Conservation (phyloP, 2,797 vertebrate species). For the Ctenosaura bakeri region DNA sequence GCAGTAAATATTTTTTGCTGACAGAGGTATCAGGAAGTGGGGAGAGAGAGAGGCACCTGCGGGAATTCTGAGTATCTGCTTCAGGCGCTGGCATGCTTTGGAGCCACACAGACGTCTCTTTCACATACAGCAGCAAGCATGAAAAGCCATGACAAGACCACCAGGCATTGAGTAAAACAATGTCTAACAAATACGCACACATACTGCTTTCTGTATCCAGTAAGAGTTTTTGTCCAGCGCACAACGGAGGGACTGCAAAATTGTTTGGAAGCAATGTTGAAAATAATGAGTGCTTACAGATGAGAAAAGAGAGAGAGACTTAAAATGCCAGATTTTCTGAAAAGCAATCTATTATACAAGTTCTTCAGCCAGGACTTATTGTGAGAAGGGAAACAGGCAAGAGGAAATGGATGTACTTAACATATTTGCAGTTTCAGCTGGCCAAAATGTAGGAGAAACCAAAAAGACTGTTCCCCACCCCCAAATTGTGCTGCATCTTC, state of each 20-base stretch:
- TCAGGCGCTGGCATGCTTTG: background rate
- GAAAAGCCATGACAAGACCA: background rate
- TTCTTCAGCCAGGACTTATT: conserved; percentile 13
- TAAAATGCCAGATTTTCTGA: rapidly evolving
- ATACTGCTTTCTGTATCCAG: conserved; percentile 5
- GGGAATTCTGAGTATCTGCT: background rate
- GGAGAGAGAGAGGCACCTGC: conserved; percentile 4
- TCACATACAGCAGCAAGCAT: background rate
- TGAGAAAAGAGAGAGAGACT: background rate
- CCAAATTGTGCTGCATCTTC: conserved; percentile 20
- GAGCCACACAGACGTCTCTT: background rate
- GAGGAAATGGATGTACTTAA: conserved; percentile 41
- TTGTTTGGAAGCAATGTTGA: background rate
- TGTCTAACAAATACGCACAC: background rate
- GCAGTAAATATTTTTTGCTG: conserved; percentile 38
- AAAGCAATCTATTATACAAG: rapidly evolving
- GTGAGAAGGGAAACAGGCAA: conserved; percentile 30
- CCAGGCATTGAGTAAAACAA: rapidly evolving
- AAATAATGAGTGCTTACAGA: conserved; percentile 22
- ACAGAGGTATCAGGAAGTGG: conserved; percentile 42
- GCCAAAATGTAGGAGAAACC: conserved; percentile 41
- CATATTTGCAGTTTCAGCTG: conserved; percentile 43
- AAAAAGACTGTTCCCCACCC: conserved; percentile 51
- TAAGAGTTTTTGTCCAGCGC: background rate
- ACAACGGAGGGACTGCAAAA: background rate